Conservation (phyloP, 2,113 vertebrate species). For the Ardeotis arabs region DNA sequence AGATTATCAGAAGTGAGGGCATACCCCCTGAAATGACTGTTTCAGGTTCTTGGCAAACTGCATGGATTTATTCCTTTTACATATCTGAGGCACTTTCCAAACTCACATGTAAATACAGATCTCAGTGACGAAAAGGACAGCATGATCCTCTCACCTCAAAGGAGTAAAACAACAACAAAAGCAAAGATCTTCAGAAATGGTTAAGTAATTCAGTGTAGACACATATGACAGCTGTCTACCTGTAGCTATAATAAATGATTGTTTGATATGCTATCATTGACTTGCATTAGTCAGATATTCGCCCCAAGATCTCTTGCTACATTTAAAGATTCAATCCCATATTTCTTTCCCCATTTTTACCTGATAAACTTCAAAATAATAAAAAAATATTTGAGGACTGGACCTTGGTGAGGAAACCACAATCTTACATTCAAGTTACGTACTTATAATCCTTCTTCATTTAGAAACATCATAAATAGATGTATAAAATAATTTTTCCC, state of each 20-base stretch:
- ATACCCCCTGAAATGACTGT: rapidly evolving
- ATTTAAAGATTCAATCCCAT: background rate
- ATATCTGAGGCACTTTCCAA: background rate
- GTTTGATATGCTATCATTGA: background rate
- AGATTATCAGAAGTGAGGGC: background rate
- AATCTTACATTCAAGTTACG: background rate
- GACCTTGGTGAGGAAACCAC: background rate
- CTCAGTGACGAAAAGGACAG: background rate
- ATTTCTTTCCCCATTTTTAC: background rate
- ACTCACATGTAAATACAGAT: background rate
- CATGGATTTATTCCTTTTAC: background rate
- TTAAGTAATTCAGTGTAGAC: background rate
- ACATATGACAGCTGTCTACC: background rate
- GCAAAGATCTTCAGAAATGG: background rate
- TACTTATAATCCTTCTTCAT: background rate
- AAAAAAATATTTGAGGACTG: background rate
- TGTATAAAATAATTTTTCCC: background rate
- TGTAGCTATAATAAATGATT: background rate
- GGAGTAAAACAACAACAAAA: background rate
- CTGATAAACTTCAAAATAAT: background rate
- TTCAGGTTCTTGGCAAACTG: background rate
- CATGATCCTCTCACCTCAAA: background rate
- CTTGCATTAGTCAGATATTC: background rate
- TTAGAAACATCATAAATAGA: background rate
- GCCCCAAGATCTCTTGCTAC: background rate